Base-by-base conservation (phyloP, 2,888 invertebrate species). In the Chloromyia formosa region DNA sequence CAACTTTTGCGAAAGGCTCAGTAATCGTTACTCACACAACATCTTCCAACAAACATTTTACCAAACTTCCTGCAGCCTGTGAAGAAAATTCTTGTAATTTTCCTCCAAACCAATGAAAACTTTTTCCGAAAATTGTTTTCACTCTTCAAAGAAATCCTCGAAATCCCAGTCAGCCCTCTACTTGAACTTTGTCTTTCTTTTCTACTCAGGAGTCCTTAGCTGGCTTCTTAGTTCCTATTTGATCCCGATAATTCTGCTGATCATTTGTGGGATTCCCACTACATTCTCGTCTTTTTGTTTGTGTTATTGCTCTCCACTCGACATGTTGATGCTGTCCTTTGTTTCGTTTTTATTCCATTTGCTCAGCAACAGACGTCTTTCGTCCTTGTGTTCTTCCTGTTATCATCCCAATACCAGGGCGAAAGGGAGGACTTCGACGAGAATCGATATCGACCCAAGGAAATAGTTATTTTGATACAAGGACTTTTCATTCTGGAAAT, bases 91-190 rank as follows among this genome's bases (percentile, higher is more conserved):
- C 22, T 18, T 56, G 10, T 56, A 18, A 1, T 20, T 66, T 35
- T 45, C 22, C 9, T 45, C 45, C 20, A 20, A 10, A 49, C 49
- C 66, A n/a, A 49, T 10, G 45, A 45, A 49, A 66, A 66, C 22
- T 71, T 71, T 58, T 71, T 40, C 42, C 58, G n/a, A 16, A 58
- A 71, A 58, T 71, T 71, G 71, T 71, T 71, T 71, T 58, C 71
- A 54, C 58, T 71, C 58, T 71, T 71, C 71, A 71, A 58, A 71
- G 68, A 69, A 69, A 69, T 69, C 68, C 27, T 18, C 27, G 12
- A 27, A 69, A 69, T 69, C 54, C 68, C 23, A 54, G 54, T 27
- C 68, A 35, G 53, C 27, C 27, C 22, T 69, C 9, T 7, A 23
- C 35, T 54, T 69, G 40, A 62, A 40, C 35, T 62, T 62, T n/a